These are phyloP conservation scores for Cheilinus undulatus DNA, from an alignment of 2,113 vertebrate species.

Conservation along the genomic window DNA sequence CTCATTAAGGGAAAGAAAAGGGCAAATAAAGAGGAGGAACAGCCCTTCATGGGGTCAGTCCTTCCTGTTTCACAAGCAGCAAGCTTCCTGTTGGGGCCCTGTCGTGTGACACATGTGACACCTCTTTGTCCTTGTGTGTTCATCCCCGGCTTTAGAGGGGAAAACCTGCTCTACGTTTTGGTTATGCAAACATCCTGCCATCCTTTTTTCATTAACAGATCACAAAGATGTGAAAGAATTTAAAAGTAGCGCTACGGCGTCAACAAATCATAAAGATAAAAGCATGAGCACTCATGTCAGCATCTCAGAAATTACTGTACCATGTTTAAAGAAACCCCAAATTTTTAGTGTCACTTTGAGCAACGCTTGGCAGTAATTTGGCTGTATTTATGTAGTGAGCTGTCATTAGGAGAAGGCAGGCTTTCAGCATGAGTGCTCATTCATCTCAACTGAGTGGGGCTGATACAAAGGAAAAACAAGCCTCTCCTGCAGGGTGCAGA, in stretches of 20 bases:
- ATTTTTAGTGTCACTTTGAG: conserved; percentile 2
- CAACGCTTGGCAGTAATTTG: conserved; percentile 29
- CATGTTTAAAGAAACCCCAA: not conserved
- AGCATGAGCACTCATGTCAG: not conserved
- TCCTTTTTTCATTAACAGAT: conserved; percentile 1
- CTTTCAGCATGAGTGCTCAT: conserved; percentile 55
- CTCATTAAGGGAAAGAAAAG: conserved; percentile 42
- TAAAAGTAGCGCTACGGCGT: not conserved
- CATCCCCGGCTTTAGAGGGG: conserved; percentile 8
- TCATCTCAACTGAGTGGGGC: conserved; percentile 36
- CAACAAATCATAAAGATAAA: conserved; percentile 7
- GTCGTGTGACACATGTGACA: conserved; percentile 23
- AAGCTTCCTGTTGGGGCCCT: conserved; percentile 47
- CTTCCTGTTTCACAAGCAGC: conserved; percentile 58
- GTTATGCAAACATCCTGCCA: conserved; percentile 38
- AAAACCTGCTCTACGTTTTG: conserved; percentile 8
- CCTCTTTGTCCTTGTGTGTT: conserved; percentile 19
- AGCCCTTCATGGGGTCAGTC: conserved; percentile 17
- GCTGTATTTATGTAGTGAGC: conserved; percentile 34
- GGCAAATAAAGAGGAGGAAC: conserved; percentile 35
- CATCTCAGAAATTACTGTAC: conserved; percentile 4
- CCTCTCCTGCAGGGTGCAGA: conserved; percentile 38
- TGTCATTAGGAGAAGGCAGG: conserved; percentile 33
- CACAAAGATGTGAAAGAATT: not conserved
- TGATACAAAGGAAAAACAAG: conserved; percentile 55